Percentiles rank a stretch among this genome's conserved stretches.
These are phyloP conservation scores for Mylabris sibirica DNA, from an alignment of 2,888 invertebrate genomes.

Conservation along the genomic window DNA sequence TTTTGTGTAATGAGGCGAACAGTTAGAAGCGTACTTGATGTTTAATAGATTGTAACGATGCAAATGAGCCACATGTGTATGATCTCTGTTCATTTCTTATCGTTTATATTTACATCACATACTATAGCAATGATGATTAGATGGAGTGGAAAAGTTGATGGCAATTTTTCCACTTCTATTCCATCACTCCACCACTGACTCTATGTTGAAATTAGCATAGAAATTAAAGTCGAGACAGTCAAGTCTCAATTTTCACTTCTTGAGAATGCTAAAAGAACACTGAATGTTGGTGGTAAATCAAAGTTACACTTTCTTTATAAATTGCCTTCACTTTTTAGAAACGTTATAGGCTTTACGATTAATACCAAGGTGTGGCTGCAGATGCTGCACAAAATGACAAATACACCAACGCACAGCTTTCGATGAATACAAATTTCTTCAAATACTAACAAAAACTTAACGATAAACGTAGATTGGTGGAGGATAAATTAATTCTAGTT, in stretches of 20 bases:
- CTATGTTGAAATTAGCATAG: slow-evolving; percentile 5
- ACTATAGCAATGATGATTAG: background rate
- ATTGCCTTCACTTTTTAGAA: slow-evolving; percentile 42
- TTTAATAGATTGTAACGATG: slow-evolving; percentile 48
- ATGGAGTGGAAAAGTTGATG: background rate
- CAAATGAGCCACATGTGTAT: slow-evolving; percentile 46
- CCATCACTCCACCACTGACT: background rate
- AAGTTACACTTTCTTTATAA: slow-evolving; percentile 35
- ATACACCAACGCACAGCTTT: slow-evolving; percentile 39
- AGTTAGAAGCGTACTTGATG: slow-evolving; percentile 39
- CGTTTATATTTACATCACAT: background rate
- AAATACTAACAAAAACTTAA: background rate
- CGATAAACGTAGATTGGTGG: background rate
- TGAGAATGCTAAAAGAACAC: background rate
- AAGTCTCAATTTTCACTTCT: background rate
- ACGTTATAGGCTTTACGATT: slow-evolving; percentile 40
- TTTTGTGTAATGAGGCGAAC: slow-evolving; percentile 42
- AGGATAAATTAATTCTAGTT: background rate
- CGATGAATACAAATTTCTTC: slow-evolving; percentile 43
- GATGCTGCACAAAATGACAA: slow-evolving; percentile 39
- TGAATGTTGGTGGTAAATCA: slow-evolving; percentile 27
- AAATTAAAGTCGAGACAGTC: background rate
- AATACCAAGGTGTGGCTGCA: slow-evolving; percentile 39
- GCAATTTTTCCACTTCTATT: background rate
- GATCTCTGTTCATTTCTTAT: slow-evolving; percentile 10